Conservation (phyloP, 2,113 vertebrate species). For the Strix uralensis region DNA sequence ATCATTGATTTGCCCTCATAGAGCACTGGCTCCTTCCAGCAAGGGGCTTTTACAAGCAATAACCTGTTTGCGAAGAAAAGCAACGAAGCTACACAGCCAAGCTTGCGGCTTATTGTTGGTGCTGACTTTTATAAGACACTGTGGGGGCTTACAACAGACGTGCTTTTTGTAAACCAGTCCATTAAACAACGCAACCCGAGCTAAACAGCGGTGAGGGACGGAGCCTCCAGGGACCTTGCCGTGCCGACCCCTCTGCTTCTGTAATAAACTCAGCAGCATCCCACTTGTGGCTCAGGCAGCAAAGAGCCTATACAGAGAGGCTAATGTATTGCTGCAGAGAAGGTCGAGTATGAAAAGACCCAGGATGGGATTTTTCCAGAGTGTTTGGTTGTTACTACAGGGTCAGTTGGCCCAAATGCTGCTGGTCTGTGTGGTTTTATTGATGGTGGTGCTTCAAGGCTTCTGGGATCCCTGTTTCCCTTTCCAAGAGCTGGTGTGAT, state of each 20-base stretch:
- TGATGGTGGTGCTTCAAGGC: background rate
- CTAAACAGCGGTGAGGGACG: background rate
- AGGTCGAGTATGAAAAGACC: background rate
- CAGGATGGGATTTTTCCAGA: background rate
- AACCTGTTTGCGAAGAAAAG: background rate
- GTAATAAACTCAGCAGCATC: slow-evolving; percentile 34
- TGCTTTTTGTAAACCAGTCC: slow-evolving; percentile 41
- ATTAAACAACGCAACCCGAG: slow-evolving; percentile 11
- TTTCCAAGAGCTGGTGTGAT: background rate
- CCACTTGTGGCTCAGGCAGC: background rate
- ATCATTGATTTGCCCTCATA: background rate
- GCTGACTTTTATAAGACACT: slow-evolving; percentile 34
- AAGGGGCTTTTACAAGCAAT: slow-evolving; percentile 28
- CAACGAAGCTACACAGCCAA: background rate
- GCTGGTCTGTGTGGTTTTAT: background rate
- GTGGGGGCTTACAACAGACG: background rate
- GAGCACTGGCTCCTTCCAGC: background rate
- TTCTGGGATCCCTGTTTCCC: background rate
- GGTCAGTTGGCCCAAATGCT: background rate
- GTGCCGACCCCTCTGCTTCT: background rate
- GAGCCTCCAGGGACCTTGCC: background rate
- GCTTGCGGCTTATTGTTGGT: background rate
- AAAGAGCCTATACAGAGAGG: background rate
- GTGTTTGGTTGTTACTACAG: accelerated
- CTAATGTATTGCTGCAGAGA: background rate